A percentile compares a stretch with the other conserved stretches of the same genome.
Evolutionary conservation across 2,113 vertebrate species (phyloP).

Genomic region (Sylvia atricapilla): DNA sequence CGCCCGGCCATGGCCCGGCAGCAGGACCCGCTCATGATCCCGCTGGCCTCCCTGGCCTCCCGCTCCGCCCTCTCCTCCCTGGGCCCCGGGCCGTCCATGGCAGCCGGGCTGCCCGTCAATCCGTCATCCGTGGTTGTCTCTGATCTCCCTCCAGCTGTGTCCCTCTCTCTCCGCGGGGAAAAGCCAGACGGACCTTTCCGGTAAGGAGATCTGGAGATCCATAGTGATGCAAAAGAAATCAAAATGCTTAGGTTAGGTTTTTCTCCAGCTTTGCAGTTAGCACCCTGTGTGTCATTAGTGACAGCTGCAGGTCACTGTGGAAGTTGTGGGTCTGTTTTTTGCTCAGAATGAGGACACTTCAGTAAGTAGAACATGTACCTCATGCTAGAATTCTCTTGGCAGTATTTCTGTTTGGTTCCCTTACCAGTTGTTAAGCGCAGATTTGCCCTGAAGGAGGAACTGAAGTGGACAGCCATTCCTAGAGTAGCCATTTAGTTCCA

Average conservation of each 20-base stretch:
- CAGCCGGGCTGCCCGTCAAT: slow-evolving; percentile 52
- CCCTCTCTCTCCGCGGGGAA: slow-evolving; percentile 75
- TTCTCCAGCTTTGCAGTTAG: not conserved
- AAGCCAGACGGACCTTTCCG: slow-evolving; percentile 78
- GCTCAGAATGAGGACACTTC: not conserved
- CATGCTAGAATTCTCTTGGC: not conserved
- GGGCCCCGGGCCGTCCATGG: slow-evolving; percentile 42
- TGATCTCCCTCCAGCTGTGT: slow-evolving; percentile 67
- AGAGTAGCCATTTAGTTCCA: not conserved
- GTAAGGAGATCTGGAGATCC: slow-evolving; percentile 61
- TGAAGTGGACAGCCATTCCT: not conserved
- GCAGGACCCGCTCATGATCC: slow-evolving; percentile 85
- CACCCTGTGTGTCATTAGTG: rapidly evolving
- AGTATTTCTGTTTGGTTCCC: not conserved
- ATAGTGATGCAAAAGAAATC: not conserved
- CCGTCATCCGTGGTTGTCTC: slow-evolving; percentile 62
- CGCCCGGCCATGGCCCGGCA: slow-evolving; percentile 76
- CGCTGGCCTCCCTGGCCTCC: slow-evolving; percentile 65
- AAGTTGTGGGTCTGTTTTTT: not conserved
- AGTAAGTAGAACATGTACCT: not conserved
- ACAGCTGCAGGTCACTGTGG: not conserved
- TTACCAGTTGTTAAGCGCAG: not conserved
- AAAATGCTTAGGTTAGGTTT: not conserved
- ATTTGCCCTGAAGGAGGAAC: not conserved
- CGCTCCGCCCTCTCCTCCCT: slow-evolving; percentile 58